Base-by-base conservation (phyloP, 2,797 vertebrate genomes). In the Amphiprion clarkii region DNA sequence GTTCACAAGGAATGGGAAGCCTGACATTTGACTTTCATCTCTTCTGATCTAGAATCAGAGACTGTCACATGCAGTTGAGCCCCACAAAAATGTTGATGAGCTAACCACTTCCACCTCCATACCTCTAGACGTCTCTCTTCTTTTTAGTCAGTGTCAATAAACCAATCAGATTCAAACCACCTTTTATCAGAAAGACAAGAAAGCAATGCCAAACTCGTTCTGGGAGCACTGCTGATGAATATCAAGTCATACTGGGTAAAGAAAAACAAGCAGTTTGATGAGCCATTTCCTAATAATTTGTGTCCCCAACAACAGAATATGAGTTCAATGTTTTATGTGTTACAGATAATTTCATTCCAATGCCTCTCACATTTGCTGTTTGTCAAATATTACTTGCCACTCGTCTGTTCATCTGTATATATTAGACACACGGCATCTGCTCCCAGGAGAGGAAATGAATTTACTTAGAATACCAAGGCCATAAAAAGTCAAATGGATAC, bases 11-110 rank as follows among this genome's bases (percentile, higher is more conserved):
- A 90, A 73, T 67, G 29, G 53, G 61, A 82, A 83, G 78, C 40
- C 74, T 86, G 87, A 87, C 69, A 81, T 89, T 87, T 88, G 75
- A 61, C 74, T 87, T 77, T 89, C 51, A 87, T 88, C 62, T 61
- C 55, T 62, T 88, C 67, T 68, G 67, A 86, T 83, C 51, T 57
- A 3, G 66, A 85, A 77, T 78, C 65, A 77, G 59, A 83, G 76
- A 74, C 69, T 81, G 78, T 79, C 79, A 63, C 52, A 21, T 76
- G 70, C 59, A 69, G 52, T 70, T 66, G 51, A 71, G 44, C 33
- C 33, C 33, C 7, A 36, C 23, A 36, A 67, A 57, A 74, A 67
- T 63, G 46, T 29, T 60, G 68, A 82, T 62, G 1, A 69, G 25
- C 14, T 29, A 42, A 27, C 44, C 23, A 14, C 53, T 53, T 55